Percentiles rank a stretch among this genome's conserved stretches.
phyloP scores from a whole-genome alignment of 1,140 invertebrate genomes.

The Lepidurus couesii region DNA sequence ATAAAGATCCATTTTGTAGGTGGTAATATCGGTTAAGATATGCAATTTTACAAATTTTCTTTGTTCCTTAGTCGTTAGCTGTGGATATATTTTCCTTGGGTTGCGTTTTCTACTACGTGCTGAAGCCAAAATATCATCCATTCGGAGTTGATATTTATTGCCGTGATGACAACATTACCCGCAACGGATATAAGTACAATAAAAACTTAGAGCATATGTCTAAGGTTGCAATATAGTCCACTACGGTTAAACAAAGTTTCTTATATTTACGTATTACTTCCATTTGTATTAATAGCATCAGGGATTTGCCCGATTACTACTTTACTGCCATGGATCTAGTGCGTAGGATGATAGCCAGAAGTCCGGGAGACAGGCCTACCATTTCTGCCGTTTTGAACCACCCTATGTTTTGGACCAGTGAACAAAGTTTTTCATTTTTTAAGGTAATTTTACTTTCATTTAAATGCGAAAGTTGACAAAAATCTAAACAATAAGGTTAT shows the following conservation, averaged over 20 bases:
- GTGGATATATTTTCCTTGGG: slow-evolving; percentile 97
- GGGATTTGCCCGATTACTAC: not conserved
- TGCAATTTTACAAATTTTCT: slow-evolving; percentile 38
- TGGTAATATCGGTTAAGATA: slow-evolving; percentile 33
- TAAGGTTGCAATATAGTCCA: too few species aligned
- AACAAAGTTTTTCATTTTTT: slow-evolving; percentile 79
- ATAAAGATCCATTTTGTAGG: not conserved
- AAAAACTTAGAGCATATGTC: not conserved
- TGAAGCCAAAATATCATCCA: slow-evolving; percentile 82
- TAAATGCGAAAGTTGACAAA: not conserved
- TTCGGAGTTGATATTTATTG: slow-evolving; percentile 83
- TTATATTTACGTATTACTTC: not conserved
- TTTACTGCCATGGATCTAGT: slow-evolving; percentile 62
- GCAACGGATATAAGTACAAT: slow-evolving; percentile 56
- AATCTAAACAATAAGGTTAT: slow-evolving; percentile 35
- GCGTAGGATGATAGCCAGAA: slow-evolving; percentile 69
- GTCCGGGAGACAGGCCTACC: slow-evolving; percentile 66
- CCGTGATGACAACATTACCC: slow-evolving; percentile 87
- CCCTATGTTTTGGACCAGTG: slow-evolving; percentile 88
- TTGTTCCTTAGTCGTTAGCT: slow-evolving; percentile 67
- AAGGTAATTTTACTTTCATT: slow-evolving; percentile 49
- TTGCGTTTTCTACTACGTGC: slow-evolving; percentile 94
- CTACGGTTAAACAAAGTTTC: not conserved
- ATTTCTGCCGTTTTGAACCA: slow-evolving; percentile 72
- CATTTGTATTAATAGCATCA: not conserved